Base-by-base conservation (phyloP, 2,113 vertebrate genomes). In the Gobius niger region DNA sequence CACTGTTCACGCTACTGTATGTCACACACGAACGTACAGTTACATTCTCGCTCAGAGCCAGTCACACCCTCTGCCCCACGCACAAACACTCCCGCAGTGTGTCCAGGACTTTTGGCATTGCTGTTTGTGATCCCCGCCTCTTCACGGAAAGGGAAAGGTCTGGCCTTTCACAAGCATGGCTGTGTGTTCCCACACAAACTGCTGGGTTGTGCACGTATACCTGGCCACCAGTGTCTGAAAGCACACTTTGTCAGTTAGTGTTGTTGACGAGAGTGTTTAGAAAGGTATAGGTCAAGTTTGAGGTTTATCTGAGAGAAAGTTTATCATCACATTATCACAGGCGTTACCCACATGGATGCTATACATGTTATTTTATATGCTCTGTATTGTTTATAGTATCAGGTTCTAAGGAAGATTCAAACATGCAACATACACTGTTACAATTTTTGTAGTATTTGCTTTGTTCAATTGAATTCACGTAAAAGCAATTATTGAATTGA, bases 131-230 rank as follows among this genome's bases (percentile, higher is more conserved):
- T 68, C 63, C 64, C 56, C 65, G 63, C 78, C 70, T 16, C 82
- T 88, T 86, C 75, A 73, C 77, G 63, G 78, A 82, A 88, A 83
- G 78, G 63, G 76, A 82, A 88, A 83, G 67, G 66, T 78, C 75
- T 69, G 64, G 65, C 11, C 67, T 90, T 91, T 89, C 72, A 90
- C 89, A 91, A 82, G 77, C 80, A 76, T 79, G 64, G 40, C 69
- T 66, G 75, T 91, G 88, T 90, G 89, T 88, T 77, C 73, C 86
- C 73, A 67, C 84, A 74, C 80, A 90, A 82, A 89, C 78, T 79
- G 68, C 49, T 14, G 44, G 76, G 73, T 87, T 93, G 88, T 77
- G 83, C 77, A 80, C 86, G 78, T 80, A 67, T 69, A 77, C 65
- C 71, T 73, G 68, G 69, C 44, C 34, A 8, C 71, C 19, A 73